Conservation (phyloP, 2,797 vertebrate genomes). For the Tapera naevia region DNA sequence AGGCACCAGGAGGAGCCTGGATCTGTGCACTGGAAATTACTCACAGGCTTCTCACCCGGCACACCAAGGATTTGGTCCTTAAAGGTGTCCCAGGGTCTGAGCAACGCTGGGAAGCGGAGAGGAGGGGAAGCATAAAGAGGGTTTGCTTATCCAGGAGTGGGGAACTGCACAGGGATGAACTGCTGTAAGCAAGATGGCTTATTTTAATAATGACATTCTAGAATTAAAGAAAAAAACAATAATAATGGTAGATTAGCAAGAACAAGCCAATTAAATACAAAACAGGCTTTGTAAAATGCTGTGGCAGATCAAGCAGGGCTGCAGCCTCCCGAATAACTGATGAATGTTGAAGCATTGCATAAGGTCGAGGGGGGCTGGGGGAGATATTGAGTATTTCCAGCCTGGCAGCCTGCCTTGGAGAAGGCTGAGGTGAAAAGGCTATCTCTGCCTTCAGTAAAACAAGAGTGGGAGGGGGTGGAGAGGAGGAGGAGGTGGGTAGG, state of each 20-base stretch:
- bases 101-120: fast-evolving
- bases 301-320: conserved; percentile 45
- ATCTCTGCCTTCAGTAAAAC: conserved; percentile 42
- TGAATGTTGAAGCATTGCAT: conserved; percentile 4
- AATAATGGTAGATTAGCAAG: conserved; percentile 68
- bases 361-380: background rate
- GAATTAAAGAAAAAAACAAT: conserved; percentile 72
- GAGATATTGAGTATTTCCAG: conserved; percentile 14
- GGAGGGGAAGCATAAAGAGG: background rate
- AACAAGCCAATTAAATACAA: conserved; percentile 76
- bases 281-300: conserved; percentile 39
- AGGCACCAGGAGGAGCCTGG: background rate
- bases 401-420: conserved; percentile 28
- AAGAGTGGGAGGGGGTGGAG: background rate
- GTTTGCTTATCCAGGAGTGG: background rate
- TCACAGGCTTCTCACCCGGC: background rate
- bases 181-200: conserved; percentile 33
- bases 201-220: conserved; percentile 75
- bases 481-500: background rate
- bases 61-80: background rate
- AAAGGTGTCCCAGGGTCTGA: background rate
- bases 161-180: conserved; percentile 15
- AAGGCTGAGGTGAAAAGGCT: conserved; percentile 55
- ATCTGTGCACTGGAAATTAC: background rate
- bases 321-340: conserved; percentile 4